Evolutionary conservation across 2,113 vertebrate species (phyloP).

Genomic region (Vulpes vulpes): DNA sequence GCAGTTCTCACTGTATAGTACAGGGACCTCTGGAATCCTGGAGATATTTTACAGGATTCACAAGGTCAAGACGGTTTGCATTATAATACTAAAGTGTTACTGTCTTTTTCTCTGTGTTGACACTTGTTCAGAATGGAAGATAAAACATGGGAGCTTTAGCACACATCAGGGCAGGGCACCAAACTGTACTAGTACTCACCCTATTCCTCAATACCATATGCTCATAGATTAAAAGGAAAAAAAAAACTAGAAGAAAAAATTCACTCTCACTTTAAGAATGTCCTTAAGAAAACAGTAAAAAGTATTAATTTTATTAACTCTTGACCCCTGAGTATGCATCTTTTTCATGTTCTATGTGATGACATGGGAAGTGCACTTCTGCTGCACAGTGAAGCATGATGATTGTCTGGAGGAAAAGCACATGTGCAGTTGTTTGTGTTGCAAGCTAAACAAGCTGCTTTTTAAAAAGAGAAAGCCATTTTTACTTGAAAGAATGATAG

Average conservation of each 20-base stretch:
- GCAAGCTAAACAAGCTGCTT: not conserved
- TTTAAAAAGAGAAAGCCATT: not conserved
- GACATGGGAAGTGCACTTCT: not conserved
- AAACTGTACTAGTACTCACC: not conserved
- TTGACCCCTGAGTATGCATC: not conserved
- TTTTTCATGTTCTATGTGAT: not conserved
- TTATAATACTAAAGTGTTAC: not conserved
- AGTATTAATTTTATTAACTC: not conserved
- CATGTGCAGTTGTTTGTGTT: not conserved
- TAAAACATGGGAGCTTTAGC: not conserved
- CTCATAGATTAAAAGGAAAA: not conserved
- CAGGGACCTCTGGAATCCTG: not conserved
- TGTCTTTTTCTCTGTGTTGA: not conserved
- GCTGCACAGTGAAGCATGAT: not conserved
- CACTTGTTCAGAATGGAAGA: not conserved
- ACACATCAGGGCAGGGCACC: not conserved
- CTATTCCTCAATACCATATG: not conserved
- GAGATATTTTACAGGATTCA: not conserved
- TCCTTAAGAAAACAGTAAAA: slow-evolving; percentile 27
- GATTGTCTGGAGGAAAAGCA: not conserved
- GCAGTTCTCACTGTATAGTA: not conserved
- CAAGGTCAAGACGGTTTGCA: not conserved
- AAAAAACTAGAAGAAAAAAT: not conserved
- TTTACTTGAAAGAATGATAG: slow-evolving; percentile 20
- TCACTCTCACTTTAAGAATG: slow-evolving; percentile 2